These are phyloP conservation scores for Urocyon cinereoargenteus DNA, from an alignment of 2,797 vertebrate genomes.

Conservation along the genomic window DNA sequence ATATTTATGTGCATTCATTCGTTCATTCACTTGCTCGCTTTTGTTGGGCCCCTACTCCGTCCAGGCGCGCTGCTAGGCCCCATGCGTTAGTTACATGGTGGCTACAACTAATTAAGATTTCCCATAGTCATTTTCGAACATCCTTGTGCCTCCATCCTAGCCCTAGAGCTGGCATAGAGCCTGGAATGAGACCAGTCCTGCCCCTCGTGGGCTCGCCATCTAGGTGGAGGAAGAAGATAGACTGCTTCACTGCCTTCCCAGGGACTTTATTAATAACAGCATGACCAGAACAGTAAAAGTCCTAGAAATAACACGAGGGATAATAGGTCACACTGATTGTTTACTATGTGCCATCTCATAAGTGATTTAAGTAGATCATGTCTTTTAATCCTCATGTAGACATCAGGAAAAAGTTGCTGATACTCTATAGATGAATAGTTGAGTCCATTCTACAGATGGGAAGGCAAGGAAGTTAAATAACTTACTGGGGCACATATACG, in stretches of 20 bases:
- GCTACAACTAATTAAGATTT: not conserved
- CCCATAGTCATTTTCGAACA: not conserved
- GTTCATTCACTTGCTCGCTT: not conserved
- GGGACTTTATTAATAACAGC: not conserved
- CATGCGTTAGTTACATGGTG: not conserved
- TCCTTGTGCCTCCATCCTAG: not conserved
- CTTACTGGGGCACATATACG: not conserved
- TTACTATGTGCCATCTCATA: not conserved
- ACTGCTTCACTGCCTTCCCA: not conserved
- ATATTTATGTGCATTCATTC: not conserved
- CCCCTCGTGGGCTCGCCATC: not conserved
- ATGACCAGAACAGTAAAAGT: not conserved
- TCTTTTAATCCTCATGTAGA: conserved; percentile 22
- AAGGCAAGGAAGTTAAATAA: not conserved
- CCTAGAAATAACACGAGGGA: not conserved
- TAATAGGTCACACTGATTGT: not conserved
- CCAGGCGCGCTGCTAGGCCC: not conserved
- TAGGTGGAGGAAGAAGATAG: not conserved
- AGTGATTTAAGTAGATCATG: conserved; percentile 23
- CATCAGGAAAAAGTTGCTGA: not conserved
- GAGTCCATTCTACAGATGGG: not conserved
- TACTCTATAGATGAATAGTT: not conserved
- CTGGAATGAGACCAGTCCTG: not conserved
- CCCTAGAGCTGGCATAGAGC: not conserved
- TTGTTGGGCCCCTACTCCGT: not conserved